These are phyloP conservation scores for Fringilla coelebs DNA, from an alignment of 2,797 vertebrate species.

Conservation along the genomic window DNA sequence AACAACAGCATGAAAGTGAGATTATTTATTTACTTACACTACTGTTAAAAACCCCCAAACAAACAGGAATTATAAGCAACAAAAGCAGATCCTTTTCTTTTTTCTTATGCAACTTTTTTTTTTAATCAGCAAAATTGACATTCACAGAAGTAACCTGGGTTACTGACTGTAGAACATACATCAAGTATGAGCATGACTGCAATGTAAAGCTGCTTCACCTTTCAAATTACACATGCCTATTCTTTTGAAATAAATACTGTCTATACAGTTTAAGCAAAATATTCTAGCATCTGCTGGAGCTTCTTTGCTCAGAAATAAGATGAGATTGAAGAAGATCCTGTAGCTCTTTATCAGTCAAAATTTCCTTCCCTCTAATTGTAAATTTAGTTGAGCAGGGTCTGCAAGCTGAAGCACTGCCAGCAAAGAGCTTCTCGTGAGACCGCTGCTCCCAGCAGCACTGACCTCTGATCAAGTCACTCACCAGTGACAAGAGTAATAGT, in stretches of 20 bases:
- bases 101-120: background rate
- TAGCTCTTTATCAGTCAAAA: background rate
- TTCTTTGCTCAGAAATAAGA: background rate
- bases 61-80: background rate
- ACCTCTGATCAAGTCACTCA: background rate
- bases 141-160: background rate
- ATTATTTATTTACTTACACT: background rate
- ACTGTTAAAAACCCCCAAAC: background rate
- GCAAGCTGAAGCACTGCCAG: fast-evolving
- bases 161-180: background rate
- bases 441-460: background rate
- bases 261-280: background rate
- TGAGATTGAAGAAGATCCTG: background rate
- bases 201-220: background rate
- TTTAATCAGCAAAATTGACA: background rate
- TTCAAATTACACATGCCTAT: background rate
- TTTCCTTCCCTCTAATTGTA: background rate
- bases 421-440: fast-evolving
- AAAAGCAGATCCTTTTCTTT: background rate
- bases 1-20: background rate
- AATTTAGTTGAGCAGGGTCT: background rate
- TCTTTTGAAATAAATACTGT: background rate
- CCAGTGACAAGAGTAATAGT: background rate
- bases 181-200: background rate
- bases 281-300: background rate